A percentile compares a stretch with the other conserved stretches of the same genome.
Conservation (phyloP, 2,113 vertebrate species). For the Donacobius atricapilla region DNA sequence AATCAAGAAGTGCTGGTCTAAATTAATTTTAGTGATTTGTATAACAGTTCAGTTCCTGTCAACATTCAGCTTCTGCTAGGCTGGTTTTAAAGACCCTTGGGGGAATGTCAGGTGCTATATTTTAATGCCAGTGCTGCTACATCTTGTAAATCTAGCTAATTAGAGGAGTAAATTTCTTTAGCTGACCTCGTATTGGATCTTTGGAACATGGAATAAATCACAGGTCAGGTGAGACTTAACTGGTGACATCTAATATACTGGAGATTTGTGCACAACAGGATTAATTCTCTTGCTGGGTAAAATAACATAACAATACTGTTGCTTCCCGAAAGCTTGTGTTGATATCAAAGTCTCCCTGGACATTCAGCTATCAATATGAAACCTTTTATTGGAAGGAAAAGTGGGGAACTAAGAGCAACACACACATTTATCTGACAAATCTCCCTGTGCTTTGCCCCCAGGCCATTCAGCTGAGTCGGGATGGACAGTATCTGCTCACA, state of each 20-base stretch:
- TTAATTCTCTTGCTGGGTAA: neutral
- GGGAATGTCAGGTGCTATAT: neutral
- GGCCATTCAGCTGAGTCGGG: conserved; percentile 92
- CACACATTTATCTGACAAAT: neutral
- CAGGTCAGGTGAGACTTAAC: neutral
- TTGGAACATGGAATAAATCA: neutral
- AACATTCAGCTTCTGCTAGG: neutral
- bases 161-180: conserved; percentile 20
- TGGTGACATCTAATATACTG: neutral
- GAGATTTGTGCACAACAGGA: neutral
- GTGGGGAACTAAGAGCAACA: neutral
- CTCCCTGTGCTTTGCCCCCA: conserved; percentile 27
- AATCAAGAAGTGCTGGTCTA: neutral
- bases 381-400: neutral
- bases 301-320: neutral
- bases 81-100: neutral
- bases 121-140: neutral
- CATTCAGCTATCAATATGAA: neutral
- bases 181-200: neutral
- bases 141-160: conserved; percentile 5
- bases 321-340: neutral
- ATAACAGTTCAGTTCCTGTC: neutral
- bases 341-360: neutral
- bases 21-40: neutral
- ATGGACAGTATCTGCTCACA: conserved; percentile 94